A percentile compares a stretch with the other conserved stretches of the same genome.
phyloP scores from a whole-genome alignment of 2,113 vertebrate species.

The Microcebus jonahi region DNA sequence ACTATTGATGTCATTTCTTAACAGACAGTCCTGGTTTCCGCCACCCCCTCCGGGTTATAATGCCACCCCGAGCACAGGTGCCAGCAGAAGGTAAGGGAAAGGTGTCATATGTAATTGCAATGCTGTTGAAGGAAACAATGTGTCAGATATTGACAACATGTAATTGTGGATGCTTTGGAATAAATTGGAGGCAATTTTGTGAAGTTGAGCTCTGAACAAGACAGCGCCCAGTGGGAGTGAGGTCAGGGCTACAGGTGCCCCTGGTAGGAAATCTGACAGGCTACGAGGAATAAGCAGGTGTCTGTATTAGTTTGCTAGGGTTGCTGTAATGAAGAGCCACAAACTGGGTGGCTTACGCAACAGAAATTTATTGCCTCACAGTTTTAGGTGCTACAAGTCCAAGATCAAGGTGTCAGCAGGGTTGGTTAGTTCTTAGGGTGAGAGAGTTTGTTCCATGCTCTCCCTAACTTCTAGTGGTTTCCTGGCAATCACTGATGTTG shows the following conservation, averaged over 20 bases:
- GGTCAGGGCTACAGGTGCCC: not conserved
- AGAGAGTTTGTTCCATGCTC: not conserved
- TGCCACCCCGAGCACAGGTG: not conserved
- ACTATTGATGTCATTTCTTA: constrained; percentile 50
- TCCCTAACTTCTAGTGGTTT: not conserved
- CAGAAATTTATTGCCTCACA: not conserved
- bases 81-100: constrained; percentile 78
- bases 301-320: not conserved
- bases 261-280: not conserved
- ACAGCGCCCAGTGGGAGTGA: not conserved
- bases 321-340: not conserved
- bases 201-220: not conserved
- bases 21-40: constrained; percentile 88
- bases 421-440: not conserved
- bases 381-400: not conserved
- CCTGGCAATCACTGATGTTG: not conserved
- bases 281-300: not conserved
- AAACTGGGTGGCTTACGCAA: not conserved
- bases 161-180: constrained; percentile 47
- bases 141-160: not conserved
- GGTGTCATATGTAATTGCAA: not conserved
- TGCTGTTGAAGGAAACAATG: not conserved
- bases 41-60: constrained; percentile 75
- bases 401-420: not conserved
- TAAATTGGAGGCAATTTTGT: not conserved